Base-by-base conservation (phyloP, 2,888 invertebrate genomes). In the Drosophila helvetica region DNA sequence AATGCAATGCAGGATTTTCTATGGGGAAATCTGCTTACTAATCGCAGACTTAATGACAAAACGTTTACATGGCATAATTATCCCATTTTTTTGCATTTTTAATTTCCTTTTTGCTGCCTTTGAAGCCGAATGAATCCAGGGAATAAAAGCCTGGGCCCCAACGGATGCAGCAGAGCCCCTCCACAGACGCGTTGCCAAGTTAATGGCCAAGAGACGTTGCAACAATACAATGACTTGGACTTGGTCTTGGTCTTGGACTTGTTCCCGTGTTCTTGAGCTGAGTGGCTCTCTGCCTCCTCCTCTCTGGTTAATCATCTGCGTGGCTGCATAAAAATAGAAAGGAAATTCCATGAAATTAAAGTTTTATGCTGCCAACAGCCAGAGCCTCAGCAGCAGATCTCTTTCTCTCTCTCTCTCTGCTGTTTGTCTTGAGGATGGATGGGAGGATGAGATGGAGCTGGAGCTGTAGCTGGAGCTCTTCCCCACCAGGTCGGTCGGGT, bases 301-400 rank as follows among this genome's bases (percentile, higher is more conserved):
- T 52, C 56, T 43, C 59, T 56, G 70, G 62, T 75, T 80, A 75
- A 83, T 83, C 84, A 75, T 75, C 74, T 48, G 62, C 56, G 71
- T 55, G 48, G 72, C 76, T 65, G 84, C 86, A 77, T 82, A 86
- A 83, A 83, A 83, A 84, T 81, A 86, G 88, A 83, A 85, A 83
- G 83, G 86, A 83, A 83, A 86, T 83, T 86, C 87, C 83, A 85
- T 69, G 78, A 79, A 85, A 85, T 85, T 79, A 75, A 79, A 81
- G 68, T 72, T 77, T 75, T 68, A 77, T 84, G 74, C 67, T 69
- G 60, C 52, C 48, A 66, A 22, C 67, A 71, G 60, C 50, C 46
- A 66, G 65, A 71, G 60, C 50, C 46, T 63, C 69, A 63, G 58
- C 65, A 63, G 60, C 67, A 57, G 51, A 58, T 27, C 75, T 65